Base-by-base conservation (phyloP, 30 jellyfish, hydroid and myxozoan species). In the Sanderia malayensis region DNA sequence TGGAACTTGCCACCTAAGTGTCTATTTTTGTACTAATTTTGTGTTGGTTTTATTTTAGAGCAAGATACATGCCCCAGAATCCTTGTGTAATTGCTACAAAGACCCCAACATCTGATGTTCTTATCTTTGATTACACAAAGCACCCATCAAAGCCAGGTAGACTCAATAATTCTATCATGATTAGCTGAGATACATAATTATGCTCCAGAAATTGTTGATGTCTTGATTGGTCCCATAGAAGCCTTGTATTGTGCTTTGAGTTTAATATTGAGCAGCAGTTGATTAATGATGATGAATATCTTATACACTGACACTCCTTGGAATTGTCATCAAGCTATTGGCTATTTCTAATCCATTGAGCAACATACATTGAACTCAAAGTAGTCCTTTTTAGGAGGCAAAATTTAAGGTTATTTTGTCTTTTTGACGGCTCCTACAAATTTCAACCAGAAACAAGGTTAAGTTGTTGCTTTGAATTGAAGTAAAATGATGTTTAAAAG, bases 11-110 rank as follows among this genome's bases (percentile, higher is more conserved):
- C n/a, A n/a, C n/a, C n/a, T n/a, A n/a, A n/a, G n/a, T n/a, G n/a
- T n/a, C n/a, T n/a, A n/a, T n/a, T n/a, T n/a, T n/a, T n/a, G n/a
- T n/a, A n/a, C n/a, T n/a, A n/a, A n/a, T n/a, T n/a, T n/a, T n/a
- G n/a, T n/a, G 8, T n/a, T 67, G 4, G 31, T 70, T 22, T 23
- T 47, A 26, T 64, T 79, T 44, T 61, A 94, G 99, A 76, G 99
- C 99, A 18, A 95, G 99, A 32, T 92, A 64, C 67, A 94, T 94
- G 99, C 99, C 99, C 10, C 99, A 94, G 58, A 94, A 94, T 53
- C 99, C 99, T 52, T 94, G 97, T 65, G 96, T 94, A 9, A 94
- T 94, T 58, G 99, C 99, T 27, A 94, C 99, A 24, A 94, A 94
- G 61, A 86, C 99, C 25, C 99, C 99, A 30, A 85, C 97, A 19